Evolutionary conservation across 2,113 vertebrate species (phyloP).

Genomic region (Passer domesticus): DNA sequence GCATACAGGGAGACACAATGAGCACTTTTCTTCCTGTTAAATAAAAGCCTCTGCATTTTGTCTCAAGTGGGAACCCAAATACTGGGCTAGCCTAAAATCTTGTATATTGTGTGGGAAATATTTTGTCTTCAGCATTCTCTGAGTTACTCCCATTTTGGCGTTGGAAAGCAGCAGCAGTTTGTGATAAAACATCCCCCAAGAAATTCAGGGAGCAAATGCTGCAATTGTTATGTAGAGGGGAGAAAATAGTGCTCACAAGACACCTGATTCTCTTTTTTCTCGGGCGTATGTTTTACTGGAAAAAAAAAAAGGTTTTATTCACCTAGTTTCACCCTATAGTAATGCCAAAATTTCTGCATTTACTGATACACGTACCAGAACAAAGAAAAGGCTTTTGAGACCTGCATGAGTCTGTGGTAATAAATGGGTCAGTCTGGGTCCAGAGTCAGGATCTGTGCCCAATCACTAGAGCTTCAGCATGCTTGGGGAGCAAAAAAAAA

Average conservation of each 20-base stretch:
- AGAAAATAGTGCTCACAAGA: background rate
- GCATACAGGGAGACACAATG: background rate
- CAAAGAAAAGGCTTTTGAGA: background rate
- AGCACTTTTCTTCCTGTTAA: background rate
- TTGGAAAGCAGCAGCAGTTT: background rate
- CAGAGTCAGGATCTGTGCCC: background rate
- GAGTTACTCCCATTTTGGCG: background rate
- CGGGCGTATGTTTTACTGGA: background rate
- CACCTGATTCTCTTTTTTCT: background rate
- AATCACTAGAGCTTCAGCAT: background rate
- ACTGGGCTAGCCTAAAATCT: background rate
- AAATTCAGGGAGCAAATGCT: background rate
- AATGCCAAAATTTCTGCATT: background rate
- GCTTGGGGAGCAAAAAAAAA: background rate
- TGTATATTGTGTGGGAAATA: background rate
- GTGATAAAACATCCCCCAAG: background rate
- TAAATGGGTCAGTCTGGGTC: background rate
- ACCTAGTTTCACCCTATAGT: background rate
- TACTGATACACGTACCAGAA: background rate
- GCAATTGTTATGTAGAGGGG: background rate
- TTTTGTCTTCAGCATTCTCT: background rate
- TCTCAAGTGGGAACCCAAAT: background rate
- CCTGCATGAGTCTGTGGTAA: background rate
- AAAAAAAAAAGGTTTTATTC: background rate
- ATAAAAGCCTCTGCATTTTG: background rate